Base-by-base conservation (phyloP, 2,113 vertebrate species). In the Callopanchax toddi region DNA sequence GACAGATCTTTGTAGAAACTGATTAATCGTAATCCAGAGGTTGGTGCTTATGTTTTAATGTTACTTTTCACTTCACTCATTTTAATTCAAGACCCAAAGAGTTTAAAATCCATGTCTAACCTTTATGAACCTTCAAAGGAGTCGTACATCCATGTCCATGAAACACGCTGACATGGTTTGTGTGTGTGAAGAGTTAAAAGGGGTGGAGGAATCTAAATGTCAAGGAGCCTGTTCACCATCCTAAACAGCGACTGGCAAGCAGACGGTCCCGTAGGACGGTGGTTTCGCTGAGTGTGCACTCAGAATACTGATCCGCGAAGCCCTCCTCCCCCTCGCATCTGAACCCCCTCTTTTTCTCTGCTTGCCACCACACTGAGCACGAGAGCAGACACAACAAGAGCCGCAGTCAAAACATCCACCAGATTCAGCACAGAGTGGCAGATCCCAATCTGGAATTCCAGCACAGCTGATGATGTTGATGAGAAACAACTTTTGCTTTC, bases 281-380 rank as follows among this genome's bases (percentile, higher is more conserved):
- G 69, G 45, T 79, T 89, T 87, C 12, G 79, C 88, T 89, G 91
- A 91, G 81, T 60, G 49, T 85, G 86, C 85, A 56, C 65, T 82
- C 16, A 39, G 90, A 89, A 91, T 91, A 91, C 89, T 90, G 86
- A 91, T 91, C 67, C 65, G 17, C 6, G 12, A 45, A 40, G 69
- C 67, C 66, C 56, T 52, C 66, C 56, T 52, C 45, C 61, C 67
- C 62, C 55, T n/a, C 56, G 43, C 64, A 59, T 17, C 15, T 34
- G 50, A 36, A 39, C 57, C 54, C 49, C 60, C 56, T 23, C 17
- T 11, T 42, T 62, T 5, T 11, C 45, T 52, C 51, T 63, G 42
- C 46, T 49, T 25, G 49, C 22, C 9, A 40, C 16, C 42, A 40
- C 51, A 69, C 21, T 37, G 21, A 42, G 59, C 29, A 60, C 73